A percentile compares a stretch with the other conserved stretches of the same genome.
Conservation (phyloP, 1,140 invertebrate genomes). For the Eriocheir sinensis region DNA sequence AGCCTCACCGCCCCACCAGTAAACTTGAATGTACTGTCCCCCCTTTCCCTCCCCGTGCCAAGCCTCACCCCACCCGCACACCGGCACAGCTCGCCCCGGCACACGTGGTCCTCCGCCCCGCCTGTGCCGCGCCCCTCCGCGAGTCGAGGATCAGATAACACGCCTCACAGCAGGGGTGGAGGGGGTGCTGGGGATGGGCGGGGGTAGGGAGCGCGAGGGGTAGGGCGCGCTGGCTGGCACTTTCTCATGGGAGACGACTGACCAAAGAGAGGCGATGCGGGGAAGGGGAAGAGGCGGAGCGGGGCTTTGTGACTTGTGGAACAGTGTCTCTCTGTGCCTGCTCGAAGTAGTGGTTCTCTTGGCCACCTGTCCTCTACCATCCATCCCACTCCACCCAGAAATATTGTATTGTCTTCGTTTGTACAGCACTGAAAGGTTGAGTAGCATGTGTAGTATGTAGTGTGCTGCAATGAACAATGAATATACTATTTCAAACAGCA, state of each 20-base stretch:
- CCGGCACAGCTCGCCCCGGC: neutral
- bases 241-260: neutral
- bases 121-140: neutral
- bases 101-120: neutral
- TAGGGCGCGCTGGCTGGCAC: neutral
- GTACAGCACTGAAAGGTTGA: too few species aligned
- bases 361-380: too few species aligned
- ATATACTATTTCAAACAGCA: too few species aligned
- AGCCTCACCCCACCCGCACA: neutral
- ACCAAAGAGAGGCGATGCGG: neutral
- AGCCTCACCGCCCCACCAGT: too few species aligned
- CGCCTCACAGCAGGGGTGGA: neutral
- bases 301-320: neutral
- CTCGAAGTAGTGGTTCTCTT: too few species aligned
- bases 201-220: neutral
- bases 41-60: neutral
- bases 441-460: too few species aligned
- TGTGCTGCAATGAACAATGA: too few species aligned
- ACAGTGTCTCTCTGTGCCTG: neutral
- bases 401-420: too few species aligned
- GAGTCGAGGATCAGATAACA: conserved; percentile 12
- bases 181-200: neutral
- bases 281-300: neutral
- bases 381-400: too few species aligned
- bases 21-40: too few species aligned